Percentiles rank a stretch among this genome's conserved stretches.
These are phyloP conservation scores for Noctua fimbriata DNA, from an alignment of 2,888 invertebrate species.

Conservation along the genomic window DNA sequence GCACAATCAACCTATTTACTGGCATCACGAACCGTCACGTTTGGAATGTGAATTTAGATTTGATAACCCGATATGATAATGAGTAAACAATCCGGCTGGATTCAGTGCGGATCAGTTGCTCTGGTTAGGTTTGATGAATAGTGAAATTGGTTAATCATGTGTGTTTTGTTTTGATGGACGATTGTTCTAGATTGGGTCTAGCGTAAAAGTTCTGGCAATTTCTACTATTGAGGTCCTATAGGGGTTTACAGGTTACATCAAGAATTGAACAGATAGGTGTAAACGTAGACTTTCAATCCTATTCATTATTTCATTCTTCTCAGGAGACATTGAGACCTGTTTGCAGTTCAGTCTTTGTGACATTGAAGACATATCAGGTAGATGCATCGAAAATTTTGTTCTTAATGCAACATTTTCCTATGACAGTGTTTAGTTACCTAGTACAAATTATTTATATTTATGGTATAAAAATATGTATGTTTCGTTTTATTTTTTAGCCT, in stretches of 20 bases:
- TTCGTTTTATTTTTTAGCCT: no score
- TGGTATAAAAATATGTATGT: background rate
- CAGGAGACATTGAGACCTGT: background rate
- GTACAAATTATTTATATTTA: background rate
- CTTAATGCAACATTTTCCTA: background rate
- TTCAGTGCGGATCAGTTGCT: slow-evolving; percentile 16
- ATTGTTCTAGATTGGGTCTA: background rate
- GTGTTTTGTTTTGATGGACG: slow-evolving; percentile 27
- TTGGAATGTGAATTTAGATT: slow-evolving; percentile 61
- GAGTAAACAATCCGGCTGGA: slow-evolving; percentile 48
- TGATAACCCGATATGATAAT: slow-evolving; percentile 63
- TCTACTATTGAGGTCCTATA: background rate
- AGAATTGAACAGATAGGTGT: background rate
- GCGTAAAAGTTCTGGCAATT: background rate
- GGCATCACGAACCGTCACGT: slow-evolving; percentile 51
- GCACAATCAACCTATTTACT: slow-evolving; percentile 66
- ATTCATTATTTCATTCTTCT: background rate
- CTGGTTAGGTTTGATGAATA: slow-evolving; percentile 20
- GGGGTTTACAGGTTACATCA: background rate
- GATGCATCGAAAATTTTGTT: background rate
- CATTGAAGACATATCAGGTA: background rate
- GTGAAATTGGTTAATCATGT: slow-evolving; percentile 21
- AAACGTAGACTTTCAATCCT: background rate
- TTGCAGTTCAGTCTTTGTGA: background rate
- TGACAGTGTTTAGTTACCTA: background rate